These are phyloP conservation scores for Sebastes dallii DNA, from an alignment of 2,797 vertebrate species.

Conservation along the genomic window DNA sequence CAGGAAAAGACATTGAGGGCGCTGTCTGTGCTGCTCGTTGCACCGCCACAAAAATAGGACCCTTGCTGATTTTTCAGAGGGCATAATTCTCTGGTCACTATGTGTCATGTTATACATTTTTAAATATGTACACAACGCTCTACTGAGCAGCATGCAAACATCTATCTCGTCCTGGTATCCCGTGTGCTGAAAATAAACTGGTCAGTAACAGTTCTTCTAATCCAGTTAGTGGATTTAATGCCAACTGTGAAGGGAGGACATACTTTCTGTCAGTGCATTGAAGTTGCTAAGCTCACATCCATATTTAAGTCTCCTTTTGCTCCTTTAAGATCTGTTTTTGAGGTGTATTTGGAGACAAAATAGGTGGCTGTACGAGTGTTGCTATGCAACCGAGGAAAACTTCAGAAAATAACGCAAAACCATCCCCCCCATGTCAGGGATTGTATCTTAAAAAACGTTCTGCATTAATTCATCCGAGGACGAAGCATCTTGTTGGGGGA, in stretches of 20 bases:
- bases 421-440: background rate
- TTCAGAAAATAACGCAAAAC: background rate
- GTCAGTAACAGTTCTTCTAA: constrained; percentile 25
- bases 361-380: constrained; percentile 17
- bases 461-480: constrained; percentile 21
- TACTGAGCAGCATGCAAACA: background rate
- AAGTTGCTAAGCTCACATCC: constrained; percentile 1
- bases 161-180: background rate
- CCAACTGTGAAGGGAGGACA: constrained; percentile 29
- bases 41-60: background rate
- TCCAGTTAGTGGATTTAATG: constrained; percentile 44
- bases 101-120: background rate
- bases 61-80: background rate
- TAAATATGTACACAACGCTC: background rate
- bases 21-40: background rate
- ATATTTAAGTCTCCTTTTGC: background rate
- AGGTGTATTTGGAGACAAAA: constrained; percentile 15
- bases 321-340: background rate
- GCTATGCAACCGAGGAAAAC: constrained; percentile 20
- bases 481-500: constrained; percentile 17
- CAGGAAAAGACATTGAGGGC: background rate
- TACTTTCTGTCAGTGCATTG: constrained; percentile 11
- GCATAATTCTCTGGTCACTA: background rate
- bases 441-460: constrained; percentile 15
- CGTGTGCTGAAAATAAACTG: constrained; percentile 43